Evolutionary conservation across 2,888 invertebrate genomes (phyloP).

Genomic region (Dioctria linearis): DNA sequence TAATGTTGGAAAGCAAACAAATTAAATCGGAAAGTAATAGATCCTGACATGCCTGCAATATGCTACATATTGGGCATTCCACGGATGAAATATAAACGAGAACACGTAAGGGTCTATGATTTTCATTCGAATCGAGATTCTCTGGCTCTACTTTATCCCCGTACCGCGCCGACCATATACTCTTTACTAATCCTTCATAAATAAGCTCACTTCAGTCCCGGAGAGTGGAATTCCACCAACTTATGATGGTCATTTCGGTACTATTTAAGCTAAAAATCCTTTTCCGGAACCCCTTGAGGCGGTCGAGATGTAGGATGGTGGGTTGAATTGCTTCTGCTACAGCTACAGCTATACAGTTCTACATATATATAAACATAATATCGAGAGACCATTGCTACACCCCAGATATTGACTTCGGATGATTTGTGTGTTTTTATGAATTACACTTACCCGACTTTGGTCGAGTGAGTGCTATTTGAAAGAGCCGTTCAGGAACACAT

Average conservation of each 20-base stretch:
- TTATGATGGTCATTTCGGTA: slow-evolving; percentile 43
- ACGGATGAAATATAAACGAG: slow-evolving; percentile 32
- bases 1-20: slow-evolving; percentile 32
- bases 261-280: slow-evolving; percentile 50
- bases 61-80: slow-evolving; percentile 46
- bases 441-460: slow-evolving; percentile 48
- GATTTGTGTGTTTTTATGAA: slow-evolving; percentile 56
- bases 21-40: slow-evolving; percentile 48
- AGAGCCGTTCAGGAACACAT: not conserved
- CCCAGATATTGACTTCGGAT: slow-evolving; percentile 53
- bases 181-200: slow-evolving; percentile 36
- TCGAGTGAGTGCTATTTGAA: not conserved
- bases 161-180: not conserved
- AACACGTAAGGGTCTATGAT: slow-evolving; percentile 1
- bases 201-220: slow-evolving; percentile 30
- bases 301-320: not conserved
- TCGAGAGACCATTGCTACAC: not conserved
- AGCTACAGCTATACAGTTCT: no score
- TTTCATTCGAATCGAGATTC: not conserved
- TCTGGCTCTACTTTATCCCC: not conserved
- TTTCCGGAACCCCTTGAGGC: not conserved
- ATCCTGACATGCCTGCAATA: slow-evolving; percentile 46
- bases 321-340: no score
- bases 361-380: not conserved
- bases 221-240: slow-evolving; percentile 23